These are phyloP conservation scores for Campopleginae sp. DNA, from an alignment of 2,888 invertebrate species.

Conservation along the genomic window DNA sequence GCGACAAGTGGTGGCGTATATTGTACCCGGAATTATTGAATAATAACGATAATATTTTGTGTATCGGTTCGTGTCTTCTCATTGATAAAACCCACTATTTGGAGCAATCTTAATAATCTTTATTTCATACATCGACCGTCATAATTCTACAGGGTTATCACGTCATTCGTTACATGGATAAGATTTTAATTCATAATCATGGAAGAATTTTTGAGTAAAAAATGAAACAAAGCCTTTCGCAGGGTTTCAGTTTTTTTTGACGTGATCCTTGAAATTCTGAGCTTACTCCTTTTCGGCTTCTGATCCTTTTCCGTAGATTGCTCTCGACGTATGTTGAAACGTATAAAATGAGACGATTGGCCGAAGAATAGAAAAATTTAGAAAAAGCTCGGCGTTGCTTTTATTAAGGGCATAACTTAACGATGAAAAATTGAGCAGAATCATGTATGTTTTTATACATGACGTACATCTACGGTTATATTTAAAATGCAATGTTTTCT, in stretches of 20 bases:
- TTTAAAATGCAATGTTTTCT: background rate
- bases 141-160: background rate
- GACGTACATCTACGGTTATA: background rate
- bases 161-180: background rate
- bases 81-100: background rate
- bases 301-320: background rate
- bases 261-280: background rate
- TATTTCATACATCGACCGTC: background rate
- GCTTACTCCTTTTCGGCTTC: background rate
- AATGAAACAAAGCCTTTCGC: background rate
- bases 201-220: background rate
- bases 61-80: background rate
- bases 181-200: background rate
- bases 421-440: background rate
- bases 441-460: background rate
- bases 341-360: background rate
- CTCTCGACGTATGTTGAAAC: background rate
- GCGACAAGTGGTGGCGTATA: background rate
- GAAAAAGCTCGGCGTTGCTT: background rate
- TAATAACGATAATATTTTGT: slow-evolving; percentile 4
- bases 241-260: too few species aligned
- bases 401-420: background rate
- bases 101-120: background rate
- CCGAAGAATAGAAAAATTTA: background rate
- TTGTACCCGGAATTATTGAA: background rate